These are phyloP conservation scores for Cydia pomonella DNA, from an alignment of 1,140 invertebrate species.

Conservation along the genomic window DNA sequence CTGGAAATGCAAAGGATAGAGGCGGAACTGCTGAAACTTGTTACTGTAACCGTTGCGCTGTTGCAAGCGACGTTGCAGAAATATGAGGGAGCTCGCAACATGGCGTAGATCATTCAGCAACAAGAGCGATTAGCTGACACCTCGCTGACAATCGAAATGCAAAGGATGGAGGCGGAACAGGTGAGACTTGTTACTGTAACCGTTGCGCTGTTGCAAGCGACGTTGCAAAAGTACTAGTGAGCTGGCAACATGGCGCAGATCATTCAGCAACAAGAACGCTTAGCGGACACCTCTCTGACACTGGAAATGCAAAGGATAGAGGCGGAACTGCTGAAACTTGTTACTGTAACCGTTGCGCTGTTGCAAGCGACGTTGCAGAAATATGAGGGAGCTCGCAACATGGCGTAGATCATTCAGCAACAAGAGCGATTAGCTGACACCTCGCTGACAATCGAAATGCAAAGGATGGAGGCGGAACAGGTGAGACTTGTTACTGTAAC, in stretches of 20 bases:
- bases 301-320: conserved; percentile 80
- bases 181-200: conserved; percentile 49
- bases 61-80: conserved; percentile 75
- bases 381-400: too few species aligned
- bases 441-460: too few species aligned
- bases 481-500: too few species aligned
- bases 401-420: too few species aligned
- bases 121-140: conserved; percentile 81
- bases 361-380: too few species aligned
- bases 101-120: conserved; percentile 80
- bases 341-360: too few species aligned
- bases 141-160: conserved; percentile 81
- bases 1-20: conserved; percentile 80
- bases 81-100: conserved; percentile 73
- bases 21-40: conserved; percentile 69
- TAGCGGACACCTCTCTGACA: conserved; percentile 81
- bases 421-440: too few species aligned
- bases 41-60: background rate
- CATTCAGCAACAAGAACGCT: conserved; percentile 81
- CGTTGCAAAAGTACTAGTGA: conserved; percentile 77
- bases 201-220: conserved; percentile 55
- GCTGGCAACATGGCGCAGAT: conserved; percentile 75
- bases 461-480: too few species aligned
- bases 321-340: conserved; percentile 72
- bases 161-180: conserved; percentile 77